A percentile compares a stretch with the other conserved stretches of the same genome.
Evolutionary conservation across 2,888 invertebrate species (phyloP).

Genomic region (Dryadula phaetusa): DNA sequence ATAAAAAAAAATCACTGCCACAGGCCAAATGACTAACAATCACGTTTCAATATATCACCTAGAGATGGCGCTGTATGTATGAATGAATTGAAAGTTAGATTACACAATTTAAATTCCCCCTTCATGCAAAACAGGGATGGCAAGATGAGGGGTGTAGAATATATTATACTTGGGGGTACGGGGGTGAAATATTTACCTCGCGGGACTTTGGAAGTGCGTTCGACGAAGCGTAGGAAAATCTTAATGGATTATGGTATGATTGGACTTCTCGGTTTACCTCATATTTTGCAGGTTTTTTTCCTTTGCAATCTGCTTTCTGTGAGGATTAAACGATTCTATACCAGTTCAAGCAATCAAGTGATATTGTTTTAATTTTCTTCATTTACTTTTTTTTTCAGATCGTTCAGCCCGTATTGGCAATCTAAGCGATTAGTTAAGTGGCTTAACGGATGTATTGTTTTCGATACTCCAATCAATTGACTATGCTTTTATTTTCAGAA

Average conservation of each 20-base stretch:
- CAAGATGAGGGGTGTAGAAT: slow-evolving; percentile 79
- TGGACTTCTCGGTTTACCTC: slow-evolving; percentile 76
- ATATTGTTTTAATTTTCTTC: slow-evolving; percentile 56
- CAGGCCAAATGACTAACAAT: slow-evolving; percentile 69
- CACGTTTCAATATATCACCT: slow-evolving; percentile 82
- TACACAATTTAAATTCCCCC: slow-evolving; percentile 85
- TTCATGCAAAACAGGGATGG: slow-evolving; percentile 83
- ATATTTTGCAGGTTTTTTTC: slow-evolving; percentile 64
- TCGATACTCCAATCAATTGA: slow-evolving; percentile 24
- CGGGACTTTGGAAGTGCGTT: slow-evolving; percentile 80
- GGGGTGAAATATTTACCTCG: slow-evolving; percentile 81
- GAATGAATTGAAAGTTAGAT: slow-evolving; percentile 85
- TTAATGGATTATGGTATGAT: slow-evolving; percentile 83
- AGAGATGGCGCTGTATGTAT: slow-evolving; percentile 83
- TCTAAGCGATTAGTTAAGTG: slow-evolving; percentile 45
- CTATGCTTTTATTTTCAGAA: slow-evolving; percentile 4
- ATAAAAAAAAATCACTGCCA: slow-evolving; percentile 12
- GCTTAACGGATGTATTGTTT: slow-evolving; percentile 32
- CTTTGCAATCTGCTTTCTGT: slow-evolving; percentile 60
- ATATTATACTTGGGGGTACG: slow-evolving; percentile 70
- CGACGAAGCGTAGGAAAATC: slow-evolving; percentile 76
- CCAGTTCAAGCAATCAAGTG: slow-evolving; percentile 64
- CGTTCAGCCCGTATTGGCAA: slow-evolving; percentile 44
- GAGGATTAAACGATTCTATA: slow-evolving; percentile 61
- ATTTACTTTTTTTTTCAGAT: slow-evolving; percentile 42